Evolutionary conservation across 1,140 invertebrate species (phyloP).

Genomic region (Sycophaga agraensis): DNA sequence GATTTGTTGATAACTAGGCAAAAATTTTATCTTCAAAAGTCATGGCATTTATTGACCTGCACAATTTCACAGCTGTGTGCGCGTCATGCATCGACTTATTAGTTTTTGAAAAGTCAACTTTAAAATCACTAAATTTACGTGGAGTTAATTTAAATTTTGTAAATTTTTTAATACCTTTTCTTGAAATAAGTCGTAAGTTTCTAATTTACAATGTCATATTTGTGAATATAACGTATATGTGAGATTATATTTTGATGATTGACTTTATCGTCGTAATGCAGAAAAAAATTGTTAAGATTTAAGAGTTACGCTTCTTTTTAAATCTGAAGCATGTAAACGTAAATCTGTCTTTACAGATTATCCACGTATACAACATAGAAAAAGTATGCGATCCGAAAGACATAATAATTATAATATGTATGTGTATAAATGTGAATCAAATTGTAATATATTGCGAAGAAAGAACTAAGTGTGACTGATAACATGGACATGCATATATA

Average conservation of each 20-base stretch:
- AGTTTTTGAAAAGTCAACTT: constrained; percentile 13
- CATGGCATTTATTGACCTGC: background rate
- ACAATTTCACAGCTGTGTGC: constrained; percentile 11
- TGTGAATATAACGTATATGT: constrained; percentile 17
- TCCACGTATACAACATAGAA: constrained; percentile 18
- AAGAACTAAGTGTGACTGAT: constrained; percentile 18
- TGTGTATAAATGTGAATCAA: constrained; percentile 43
- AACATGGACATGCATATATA: constrained; percentile 15
- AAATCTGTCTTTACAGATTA: constrained; percentile 26
- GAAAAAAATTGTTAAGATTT: constrained; percentile 26
- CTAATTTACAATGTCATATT: constrained; percentile 4
- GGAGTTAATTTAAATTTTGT: constrained; percentile 15
- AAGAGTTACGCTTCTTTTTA: constrained; percentile 13
- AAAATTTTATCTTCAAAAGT: constrained; percentile 8
- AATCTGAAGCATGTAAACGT: constrained; percentile 19
- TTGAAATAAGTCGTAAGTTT: background rate
- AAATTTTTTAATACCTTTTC: constrained; percentile 15
- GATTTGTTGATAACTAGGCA: constrained; percentile 1
- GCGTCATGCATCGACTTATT: constrained; percentile 17
- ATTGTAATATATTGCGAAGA: constrained; percentile 40
- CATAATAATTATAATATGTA: constrained; percentile 32
- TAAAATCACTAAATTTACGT: constrained; percentile 14
- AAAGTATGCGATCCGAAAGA: constrained; percentile 10
- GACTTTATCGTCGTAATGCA: constrained; percentile 15
- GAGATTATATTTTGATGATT: constrained; percentile 23